A percentile compares a stretch with the other conserved stretches of the same genome.
Conservation (phyloP, 1,140 invertebrate genomes). For the Gyrodactylus salaris region DNA sequence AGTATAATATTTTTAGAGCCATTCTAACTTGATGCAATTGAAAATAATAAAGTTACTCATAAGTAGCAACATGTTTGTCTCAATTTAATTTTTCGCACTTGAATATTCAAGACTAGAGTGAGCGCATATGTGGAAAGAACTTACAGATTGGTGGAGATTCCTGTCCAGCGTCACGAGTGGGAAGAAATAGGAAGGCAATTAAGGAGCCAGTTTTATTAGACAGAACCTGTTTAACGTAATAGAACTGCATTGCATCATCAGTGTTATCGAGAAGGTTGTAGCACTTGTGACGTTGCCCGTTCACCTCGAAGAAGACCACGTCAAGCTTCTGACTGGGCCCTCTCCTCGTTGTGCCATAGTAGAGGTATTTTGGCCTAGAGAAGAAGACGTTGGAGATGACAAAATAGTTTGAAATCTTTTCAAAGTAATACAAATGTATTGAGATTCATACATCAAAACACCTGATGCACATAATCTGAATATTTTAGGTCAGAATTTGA, state of each 20-base stretch:
- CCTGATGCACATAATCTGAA: too few relatives aligned
- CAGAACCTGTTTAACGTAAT: not conserved
- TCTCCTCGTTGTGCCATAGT: not conserved
- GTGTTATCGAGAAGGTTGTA: not conserved
- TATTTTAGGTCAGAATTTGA: too few relatives aligned
- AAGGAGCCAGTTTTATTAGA: not conserved
- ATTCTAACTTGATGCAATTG: too few relatives aligned
- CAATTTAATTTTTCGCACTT: too few relatives aligned
- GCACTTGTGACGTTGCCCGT: not conserved
- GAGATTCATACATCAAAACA: too few relatives aligned
- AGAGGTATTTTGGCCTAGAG: not conserved
- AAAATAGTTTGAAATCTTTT: too few relatives aligned
- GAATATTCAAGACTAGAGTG: too few relatives aligned
- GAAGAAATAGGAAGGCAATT: not conserved
- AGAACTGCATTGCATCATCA: not conserved
- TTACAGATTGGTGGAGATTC: not conserved
- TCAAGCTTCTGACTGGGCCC: not conserved
- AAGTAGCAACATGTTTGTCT: too few relatives aligned
- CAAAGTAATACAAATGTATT: too few relatives aligned
- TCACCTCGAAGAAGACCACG: not conserved
- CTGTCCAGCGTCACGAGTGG: not conserved
- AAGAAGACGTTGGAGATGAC: not conserved
- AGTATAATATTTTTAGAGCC: too few relatives aligned
- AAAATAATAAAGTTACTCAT: too few relatives aligned
- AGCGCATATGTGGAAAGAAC: too few relatives aligned